A percentile compares a stretch with the other conserved stretches of the same genome.
phyloP scores from a whole-genome alignment of 2,888 invertebrate genomes.

The Polydrusus tereticollis region DNA sequence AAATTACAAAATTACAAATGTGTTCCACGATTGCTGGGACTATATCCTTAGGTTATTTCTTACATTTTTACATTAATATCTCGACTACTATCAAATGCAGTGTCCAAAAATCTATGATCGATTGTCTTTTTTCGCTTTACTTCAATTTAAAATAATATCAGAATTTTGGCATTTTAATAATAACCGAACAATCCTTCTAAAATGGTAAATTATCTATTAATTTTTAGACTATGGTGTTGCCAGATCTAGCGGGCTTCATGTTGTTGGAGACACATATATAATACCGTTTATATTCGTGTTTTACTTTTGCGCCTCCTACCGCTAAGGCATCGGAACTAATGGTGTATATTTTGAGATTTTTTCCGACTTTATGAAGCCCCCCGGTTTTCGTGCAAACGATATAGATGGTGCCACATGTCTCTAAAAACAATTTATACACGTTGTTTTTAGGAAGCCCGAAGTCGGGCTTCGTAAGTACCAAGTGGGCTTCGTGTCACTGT shows the following conservation, averaged over 20 bases:
- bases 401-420: neutral
- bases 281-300: neutral
- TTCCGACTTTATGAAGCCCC: neutral
- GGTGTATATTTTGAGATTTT: neutral
- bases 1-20: neutral
- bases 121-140: neutral
- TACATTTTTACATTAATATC: neutral
- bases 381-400: neutral
- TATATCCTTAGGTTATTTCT: neutral
- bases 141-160: neutral
- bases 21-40: neutral
- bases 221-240: neutral
- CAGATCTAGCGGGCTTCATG: neutral
- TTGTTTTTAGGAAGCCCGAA: neutral
- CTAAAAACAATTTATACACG: neutral
- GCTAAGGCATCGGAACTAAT: neutral
- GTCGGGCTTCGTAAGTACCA: neutral
- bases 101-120: neutral
- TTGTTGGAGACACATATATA: neutral
- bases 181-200: neutral
- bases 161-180: neutral
- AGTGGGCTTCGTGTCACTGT: neutral
- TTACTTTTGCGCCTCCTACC: neutral
- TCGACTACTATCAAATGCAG: neutral
- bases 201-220: neutral